Conservation (phyloP, 2,888 invertebrate species). For the Aphidius colemani region DNA sequence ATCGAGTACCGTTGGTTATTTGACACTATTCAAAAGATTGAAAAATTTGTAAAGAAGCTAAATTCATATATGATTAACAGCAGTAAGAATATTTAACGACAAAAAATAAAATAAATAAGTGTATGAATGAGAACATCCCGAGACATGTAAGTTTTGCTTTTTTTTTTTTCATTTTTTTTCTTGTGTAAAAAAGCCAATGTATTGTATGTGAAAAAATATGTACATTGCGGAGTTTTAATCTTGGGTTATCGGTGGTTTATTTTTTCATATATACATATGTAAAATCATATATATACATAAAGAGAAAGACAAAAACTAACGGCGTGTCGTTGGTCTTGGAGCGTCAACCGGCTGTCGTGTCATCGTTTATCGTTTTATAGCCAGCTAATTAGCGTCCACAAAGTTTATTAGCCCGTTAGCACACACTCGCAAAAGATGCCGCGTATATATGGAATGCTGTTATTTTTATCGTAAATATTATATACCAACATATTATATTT, state of each 20-base stretch:
- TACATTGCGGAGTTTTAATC: neutral
- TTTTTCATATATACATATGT: conserved; percentile 1
- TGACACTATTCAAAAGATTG: too few relatives aligned
- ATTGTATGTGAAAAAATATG: neutral
- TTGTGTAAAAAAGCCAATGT: neutral
- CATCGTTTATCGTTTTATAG: conserved; percentile 57
- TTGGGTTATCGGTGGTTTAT: neutral
- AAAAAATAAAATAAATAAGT: too few relatives aligned
- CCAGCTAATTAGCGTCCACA: conserved; percentile 56
- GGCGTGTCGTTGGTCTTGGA: conserved; percentile 46
- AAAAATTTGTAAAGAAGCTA: too few relatives aligned
- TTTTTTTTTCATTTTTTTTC: neutral
- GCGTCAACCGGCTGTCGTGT: conserved; percentile 53
- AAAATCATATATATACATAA: neutral
- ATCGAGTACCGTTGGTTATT: neutral
- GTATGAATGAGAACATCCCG: too few relatives aligned
- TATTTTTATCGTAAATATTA: too few relatives aligned
- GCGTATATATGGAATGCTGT: too few relatives aligned
- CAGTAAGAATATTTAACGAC: too few relatives aligned
- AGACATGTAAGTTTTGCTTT: too few relatives aligned
- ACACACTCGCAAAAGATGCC: conserved; percentile 6
- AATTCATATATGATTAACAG: too few relatives aligned
- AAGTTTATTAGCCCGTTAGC: conserved; percentile 44
- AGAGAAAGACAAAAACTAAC: conserved; percentile 56
- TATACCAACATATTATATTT: too few relatives aligned